These are phyloP conservation scores for Hedya salicella DNA, from an alignment of 2,888 invertebrate species.

Conservation along the genomic window DNA sequence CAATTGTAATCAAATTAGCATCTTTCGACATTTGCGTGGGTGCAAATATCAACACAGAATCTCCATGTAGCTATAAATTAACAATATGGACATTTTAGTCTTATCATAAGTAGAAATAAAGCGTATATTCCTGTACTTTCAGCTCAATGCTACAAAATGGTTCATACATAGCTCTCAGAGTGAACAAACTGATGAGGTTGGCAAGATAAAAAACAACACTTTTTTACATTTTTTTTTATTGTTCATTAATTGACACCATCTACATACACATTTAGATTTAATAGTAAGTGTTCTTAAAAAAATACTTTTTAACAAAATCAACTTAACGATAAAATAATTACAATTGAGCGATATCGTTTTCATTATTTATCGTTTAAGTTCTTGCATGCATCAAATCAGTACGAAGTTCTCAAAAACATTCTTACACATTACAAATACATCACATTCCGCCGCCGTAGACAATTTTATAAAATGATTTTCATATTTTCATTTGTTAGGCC, in stretches of 20 bases:
- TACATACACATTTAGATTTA: constrained; percentile 24
- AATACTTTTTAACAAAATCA: constrained; percentile 10
- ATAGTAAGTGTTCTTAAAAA: neutral
- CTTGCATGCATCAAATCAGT: neutral
- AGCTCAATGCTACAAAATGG: too few species aligned
- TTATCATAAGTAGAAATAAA: too few species aligned
- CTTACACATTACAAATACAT: too few species aligned
- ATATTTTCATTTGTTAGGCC: too few species aligned
- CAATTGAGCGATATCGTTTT: constrained; percentile 11
- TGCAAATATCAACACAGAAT: neutral
- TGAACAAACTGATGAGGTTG: neutral
- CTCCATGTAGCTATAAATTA: neutral
- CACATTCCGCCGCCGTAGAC: too few species aligned
- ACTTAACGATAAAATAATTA: neutral
- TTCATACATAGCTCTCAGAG: too few species aligned
- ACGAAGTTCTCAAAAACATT: neutral
- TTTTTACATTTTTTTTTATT: constrained; percentile 16
- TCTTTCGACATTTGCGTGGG: neutral
- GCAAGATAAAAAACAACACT: neutral
- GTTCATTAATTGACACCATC: constrained; percentile 28
- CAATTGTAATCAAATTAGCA: neutral
- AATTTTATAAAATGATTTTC: too few species aligned
- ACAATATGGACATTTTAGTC: too few species aligned
- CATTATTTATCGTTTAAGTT: too few species aligned
- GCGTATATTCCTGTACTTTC: too few species aligned